These are phyloP conservation scores for Leptodactylus fallax DNA, from an alignment of 2,797 vertebrate species.

Conservation along the genomic window DNA sequence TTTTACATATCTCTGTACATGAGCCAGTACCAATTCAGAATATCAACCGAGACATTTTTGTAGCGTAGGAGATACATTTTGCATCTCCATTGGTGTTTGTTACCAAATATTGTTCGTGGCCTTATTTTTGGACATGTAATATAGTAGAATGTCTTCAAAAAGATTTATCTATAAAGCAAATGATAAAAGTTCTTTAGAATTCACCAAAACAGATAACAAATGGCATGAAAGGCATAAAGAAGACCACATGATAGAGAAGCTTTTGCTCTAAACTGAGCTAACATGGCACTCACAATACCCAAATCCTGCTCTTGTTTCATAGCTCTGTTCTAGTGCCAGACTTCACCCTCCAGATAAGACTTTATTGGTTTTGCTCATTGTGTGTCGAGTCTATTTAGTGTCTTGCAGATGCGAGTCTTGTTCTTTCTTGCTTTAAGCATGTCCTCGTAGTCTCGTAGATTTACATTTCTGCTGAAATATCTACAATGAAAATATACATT, in stretches of 20 bases:
- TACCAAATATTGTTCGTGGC: neutral
- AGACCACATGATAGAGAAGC: conserved; percentile 2
- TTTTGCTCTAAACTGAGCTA: conserved; percentile 34
- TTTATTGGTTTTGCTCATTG: conserved; percentile 9
- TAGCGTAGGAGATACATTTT: neutral
- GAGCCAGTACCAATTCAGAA: neutral
- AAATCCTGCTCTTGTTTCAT: conserved; percentile 67
- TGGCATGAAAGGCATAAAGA: conserved; percentile 5
- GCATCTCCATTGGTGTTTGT: neutral
- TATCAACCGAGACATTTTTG: neutral
- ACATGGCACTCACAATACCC: conserved; percentile 16
- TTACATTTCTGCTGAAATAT: neutral
- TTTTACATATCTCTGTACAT: neutral
- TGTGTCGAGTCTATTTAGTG: neutral
- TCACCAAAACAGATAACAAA: neutral
- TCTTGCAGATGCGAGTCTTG: neutral
- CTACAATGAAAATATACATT: neutral
- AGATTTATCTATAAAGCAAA: neutral
- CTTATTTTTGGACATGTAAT: neutral
- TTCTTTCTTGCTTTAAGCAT: conserved; percentile 23
- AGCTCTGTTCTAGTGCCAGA: conserved; percentile 71
- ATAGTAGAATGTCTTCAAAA: neutral
- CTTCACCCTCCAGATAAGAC: conserved; percentile 64
- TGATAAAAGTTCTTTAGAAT: too few relatives aligned
- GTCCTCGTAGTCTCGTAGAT: neutral